Percentiles rank a stretch among this genome's conserved stretches.
Evolutionary conservation across 2,888 invertebrate species (phyloP).

Genomic region (Trissolcus japonicus): DNA sequence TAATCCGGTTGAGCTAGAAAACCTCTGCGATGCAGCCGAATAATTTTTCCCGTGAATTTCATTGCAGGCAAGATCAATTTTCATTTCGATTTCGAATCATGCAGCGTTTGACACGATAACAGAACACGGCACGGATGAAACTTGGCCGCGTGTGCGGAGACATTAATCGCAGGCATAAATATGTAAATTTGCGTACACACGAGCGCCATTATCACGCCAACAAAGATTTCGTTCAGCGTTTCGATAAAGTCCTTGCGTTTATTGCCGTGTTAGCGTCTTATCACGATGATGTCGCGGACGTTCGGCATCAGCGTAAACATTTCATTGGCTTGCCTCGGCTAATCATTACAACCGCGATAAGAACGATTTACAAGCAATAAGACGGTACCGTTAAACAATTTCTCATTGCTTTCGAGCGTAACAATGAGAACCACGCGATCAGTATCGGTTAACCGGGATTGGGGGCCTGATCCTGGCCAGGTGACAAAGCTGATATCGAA

Average conservation of each 20-base stretch:
- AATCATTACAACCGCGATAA: conserved; percentile 57
- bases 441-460: conserved; percentile 36
- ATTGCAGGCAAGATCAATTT: neutral
- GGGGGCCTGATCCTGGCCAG: conserved; percentile 16
- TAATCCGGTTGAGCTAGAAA: too few species aligned
- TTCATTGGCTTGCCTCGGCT: conserved; percentile 52
- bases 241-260: conserved; percentile 53
- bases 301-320: conserved; percentile 52
- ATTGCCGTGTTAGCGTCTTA: conserved; percentile 48
- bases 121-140: neutral
- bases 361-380: conserved; percentile 56
- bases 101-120: neutral
- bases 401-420: conserved; percentile 51
- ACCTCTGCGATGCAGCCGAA: too few species aligned
- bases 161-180: conserved; percentile 4
- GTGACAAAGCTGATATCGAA: conserved; percentile 42
- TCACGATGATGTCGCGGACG: conserved; percentile 52
- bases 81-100: neutral
- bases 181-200: conserved; percentile 21
- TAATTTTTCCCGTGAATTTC: neutral
- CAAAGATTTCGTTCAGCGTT: conserved; percentile 37
- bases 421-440: conserved; percentile 50
- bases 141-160: neutral
- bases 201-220: conserved; percentile 34
- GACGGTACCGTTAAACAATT: conserved; percentile 56